A percentile compares a stretch with the other conserved stretches of the same genome.
Conservation (phyloP, 1,140 invertebrate genomes). For the Bombus vancouverensis region DNA sequence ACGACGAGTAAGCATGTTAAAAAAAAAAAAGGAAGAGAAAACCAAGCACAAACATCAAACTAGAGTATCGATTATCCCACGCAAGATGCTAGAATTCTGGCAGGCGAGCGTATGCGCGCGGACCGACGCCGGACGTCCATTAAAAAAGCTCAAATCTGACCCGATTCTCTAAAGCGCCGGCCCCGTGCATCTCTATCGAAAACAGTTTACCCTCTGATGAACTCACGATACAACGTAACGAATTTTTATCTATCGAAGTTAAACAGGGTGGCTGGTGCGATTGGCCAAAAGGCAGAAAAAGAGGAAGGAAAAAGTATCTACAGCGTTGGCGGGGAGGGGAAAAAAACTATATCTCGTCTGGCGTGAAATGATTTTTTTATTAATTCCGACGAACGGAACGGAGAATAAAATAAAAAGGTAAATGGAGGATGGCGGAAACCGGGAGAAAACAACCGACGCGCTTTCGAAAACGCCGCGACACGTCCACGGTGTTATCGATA, state of each 20-base stretch:
- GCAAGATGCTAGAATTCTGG: slow-evolving; percentile 4
- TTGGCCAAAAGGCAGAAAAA: background rate
- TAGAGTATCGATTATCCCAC: slow-evolving; percentile 22
- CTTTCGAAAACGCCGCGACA: slow-evolving; percentile 21
- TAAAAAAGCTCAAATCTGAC: slow-evolving; percentile 27
- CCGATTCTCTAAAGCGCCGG: background rate
- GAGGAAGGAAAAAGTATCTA: background rate
- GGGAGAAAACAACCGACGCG: background rate
- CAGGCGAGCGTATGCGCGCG: background rate
- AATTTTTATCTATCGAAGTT: slow-evolving; percentile 26
- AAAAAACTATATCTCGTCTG: background rate
- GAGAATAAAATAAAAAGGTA: background rate
- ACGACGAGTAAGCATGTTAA: too few species aligned
- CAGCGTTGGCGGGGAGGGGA: fast-evolving
- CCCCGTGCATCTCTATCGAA: background rate
- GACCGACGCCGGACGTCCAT: background rate
- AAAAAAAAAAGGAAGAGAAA: background rate
- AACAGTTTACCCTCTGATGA: slow-evolving; percentile 19
- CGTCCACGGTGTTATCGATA: slow-evolving; percentile 44
- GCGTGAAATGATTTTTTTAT: slow-evolving; percentile 36
- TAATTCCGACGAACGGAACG: slow-evolving; percentile 1
- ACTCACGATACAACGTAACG: background rate
- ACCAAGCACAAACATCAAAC: background rate
- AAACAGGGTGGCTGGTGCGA: too few species aligned
- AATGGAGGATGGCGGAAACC: background rate